Conservation (phyloP, 2,113 vertebrate species). For the Eptesicus fuscus region DNA sequence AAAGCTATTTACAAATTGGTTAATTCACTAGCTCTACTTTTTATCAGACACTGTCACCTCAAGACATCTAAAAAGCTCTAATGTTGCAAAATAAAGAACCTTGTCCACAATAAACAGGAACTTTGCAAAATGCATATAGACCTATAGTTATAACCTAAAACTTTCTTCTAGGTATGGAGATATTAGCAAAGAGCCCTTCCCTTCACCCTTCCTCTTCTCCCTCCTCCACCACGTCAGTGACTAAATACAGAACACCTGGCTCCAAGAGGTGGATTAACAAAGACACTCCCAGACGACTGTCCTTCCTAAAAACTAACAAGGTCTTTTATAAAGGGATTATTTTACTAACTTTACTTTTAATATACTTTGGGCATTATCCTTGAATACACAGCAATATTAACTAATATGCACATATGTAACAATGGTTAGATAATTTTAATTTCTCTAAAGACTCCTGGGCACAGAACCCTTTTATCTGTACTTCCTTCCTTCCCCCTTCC, state of each 20-base stretch:
- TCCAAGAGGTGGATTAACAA: neutral
- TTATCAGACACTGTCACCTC: neutral
- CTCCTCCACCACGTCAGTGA: neutral
- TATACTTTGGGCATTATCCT: neutral
- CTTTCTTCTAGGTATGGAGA: too few species aligned
- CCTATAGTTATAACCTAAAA: too few species aligned
- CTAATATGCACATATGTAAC: neutral
- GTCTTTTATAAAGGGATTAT: neutral
- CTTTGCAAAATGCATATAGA: too few species aligned
- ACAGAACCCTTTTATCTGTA: neutral
- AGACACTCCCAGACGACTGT: neutral
- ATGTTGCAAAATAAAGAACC: neutral
- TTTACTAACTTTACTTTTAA: constrained; percentile 1
- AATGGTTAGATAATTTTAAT: neutral
- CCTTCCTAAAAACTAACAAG: neutral
- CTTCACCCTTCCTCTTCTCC: neutral
- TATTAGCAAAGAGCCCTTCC: too few species aligned
- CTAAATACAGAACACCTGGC: neutral
- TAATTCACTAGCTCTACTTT: neutral
- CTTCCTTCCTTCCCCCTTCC: neutral
- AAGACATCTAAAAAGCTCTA: neutral
- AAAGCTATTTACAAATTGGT: neutral
- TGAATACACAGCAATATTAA: neutral
- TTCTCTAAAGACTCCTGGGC: neutral
- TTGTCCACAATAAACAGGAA: neutral